phyloP scores from a whole-genome alignment of 2,888 invertebrate genomes.

The Ischnus inquisitorius region DNA sequence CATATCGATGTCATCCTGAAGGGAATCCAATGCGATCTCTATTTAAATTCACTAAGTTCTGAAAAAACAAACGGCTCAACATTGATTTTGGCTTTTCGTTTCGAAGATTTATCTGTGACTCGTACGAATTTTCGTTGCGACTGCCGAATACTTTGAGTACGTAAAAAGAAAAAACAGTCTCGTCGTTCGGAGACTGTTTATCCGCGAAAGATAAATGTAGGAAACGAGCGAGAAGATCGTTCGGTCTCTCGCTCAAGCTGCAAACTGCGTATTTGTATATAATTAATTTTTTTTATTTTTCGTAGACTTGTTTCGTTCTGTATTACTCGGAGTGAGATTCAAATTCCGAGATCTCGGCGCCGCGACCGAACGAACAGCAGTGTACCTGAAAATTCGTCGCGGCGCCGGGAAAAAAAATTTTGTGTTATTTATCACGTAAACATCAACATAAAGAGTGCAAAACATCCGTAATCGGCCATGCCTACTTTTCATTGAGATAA shows the following conservation, averaged over 20 bases:
- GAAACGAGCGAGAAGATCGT: not conserved
- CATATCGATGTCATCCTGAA: conserved; percentile 53
- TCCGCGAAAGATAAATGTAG: not conserved
- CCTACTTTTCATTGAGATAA: conserved; percentile 45
- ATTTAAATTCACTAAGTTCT: conserved; percentile 33
- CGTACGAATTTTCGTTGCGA: conserved; percentile 37
- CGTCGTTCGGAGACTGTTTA: conserved; percentile 24
- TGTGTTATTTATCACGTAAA: conserved; percentile 36
- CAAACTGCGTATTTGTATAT: conserved; percentile 40
- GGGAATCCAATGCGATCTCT: conserved; percentile 16
- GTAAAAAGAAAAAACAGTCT: conserved; percentile 12
- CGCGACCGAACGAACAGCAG: conserved; percentile 43
- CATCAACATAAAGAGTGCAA: conserved; percentile 23
- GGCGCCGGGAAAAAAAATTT: conserved; percentile 23
- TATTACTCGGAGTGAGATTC: conserved; percentile 26
- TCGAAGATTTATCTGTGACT: conserved; percentile 19
- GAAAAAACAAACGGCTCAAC: conserved; percentile 22
- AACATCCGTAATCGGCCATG: conserved; percentile 32
- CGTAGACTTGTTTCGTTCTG: conserved; percentile 65
- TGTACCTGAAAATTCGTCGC: conserved; percentile 59
- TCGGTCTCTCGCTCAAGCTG: conserved; percentile 1
- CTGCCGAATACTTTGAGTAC: conserved; percentile 50
- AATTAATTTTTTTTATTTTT: conserved; percentile 3
- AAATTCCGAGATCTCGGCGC: conserved; percentile 23
- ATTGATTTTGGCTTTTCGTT: conserved; percentile 38